phyloP scores from a whole-genome alignment of 2,113 vertebrate species.

The Corvus hawaiiensis region DNA sequence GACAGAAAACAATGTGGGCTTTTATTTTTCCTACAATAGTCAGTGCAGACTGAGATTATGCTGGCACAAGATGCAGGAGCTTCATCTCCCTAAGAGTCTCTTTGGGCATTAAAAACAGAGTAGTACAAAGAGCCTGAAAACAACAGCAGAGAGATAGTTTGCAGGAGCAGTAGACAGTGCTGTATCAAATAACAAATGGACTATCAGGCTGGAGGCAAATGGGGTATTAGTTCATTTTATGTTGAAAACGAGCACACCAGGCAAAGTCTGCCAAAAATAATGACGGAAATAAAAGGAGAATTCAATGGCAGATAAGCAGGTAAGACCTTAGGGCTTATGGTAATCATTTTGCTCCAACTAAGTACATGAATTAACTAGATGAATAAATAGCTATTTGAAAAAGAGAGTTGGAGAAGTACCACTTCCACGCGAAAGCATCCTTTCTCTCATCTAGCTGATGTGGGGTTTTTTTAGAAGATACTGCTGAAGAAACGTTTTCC shows the following conservation, averaged over 20 bases:
- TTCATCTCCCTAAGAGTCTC: neutral
- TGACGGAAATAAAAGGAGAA: neutral
- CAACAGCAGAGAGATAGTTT: neutral
- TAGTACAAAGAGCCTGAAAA: neutral
- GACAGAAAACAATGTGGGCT: accelerated
- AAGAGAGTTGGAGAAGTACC: neutral
- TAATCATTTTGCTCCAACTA: neutral
- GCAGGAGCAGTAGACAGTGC: neutral
- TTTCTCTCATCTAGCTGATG: neutral
- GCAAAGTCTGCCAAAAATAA: neutral
- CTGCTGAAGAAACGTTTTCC: neutral
- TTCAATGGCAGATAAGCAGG: neutral
- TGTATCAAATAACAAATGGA: neutral
- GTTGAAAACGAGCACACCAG: neutral
- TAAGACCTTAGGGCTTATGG: neutral
- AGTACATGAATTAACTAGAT: neutral
- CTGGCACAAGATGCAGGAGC: neutral
- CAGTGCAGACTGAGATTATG: neutral
- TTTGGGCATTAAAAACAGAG: neutral
- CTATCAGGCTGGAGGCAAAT: neutral
- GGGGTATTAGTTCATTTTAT: neutral
- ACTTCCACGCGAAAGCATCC: neutral
- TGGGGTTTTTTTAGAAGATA: neutral
- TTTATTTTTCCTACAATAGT: neutral
- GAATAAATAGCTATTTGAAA: neutral